Evolutionary conservation across 2,113 vertebrate species (phyloP).

Genomic region (Eolophus roseicapilla): DNA sequence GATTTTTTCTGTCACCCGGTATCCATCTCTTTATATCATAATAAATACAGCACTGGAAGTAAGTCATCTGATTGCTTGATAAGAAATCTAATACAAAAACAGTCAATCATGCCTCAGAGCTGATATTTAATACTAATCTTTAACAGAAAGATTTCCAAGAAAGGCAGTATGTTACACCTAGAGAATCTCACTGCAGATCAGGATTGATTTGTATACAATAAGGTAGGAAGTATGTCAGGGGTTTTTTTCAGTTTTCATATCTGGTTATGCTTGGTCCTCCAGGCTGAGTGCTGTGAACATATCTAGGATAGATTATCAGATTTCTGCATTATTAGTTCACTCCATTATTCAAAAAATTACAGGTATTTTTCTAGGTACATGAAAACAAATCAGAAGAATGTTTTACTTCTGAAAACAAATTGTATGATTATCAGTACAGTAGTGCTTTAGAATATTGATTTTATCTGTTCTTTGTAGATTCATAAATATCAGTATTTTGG

Average conservation of each 20-base stretch:
- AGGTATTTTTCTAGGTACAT: neutral
- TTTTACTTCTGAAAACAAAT: neutral
- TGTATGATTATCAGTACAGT: neutral
- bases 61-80: neutral
- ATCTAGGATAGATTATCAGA: neutral
- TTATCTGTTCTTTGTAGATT: neutral
- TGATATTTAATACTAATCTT: neutral
- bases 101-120: neutral
- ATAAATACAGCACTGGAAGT: neutral
- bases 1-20: neutral
- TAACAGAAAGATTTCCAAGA: neutral
- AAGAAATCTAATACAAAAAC: neutral
- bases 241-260: neutral
- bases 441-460: neutral
- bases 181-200: neutral
- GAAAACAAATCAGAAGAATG: neutral
- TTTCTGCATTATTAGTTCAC: neutral
- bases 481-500: neutral
- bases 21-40: neutral
- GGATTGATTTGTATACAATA: neutral
- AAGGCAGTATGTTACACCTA: neutral
- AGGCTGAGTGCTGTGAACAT: neutral
- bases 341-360: neutral
- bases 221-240: neutral
- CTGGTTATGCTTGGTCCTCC: neutral